Percentiles rank a stretch among this genome's conserved stretches.
Evolutionary conservation across 2,797 vertebrate species (phyloP).

Genomic region (Pseudopleuronectes americanus): DNA sequence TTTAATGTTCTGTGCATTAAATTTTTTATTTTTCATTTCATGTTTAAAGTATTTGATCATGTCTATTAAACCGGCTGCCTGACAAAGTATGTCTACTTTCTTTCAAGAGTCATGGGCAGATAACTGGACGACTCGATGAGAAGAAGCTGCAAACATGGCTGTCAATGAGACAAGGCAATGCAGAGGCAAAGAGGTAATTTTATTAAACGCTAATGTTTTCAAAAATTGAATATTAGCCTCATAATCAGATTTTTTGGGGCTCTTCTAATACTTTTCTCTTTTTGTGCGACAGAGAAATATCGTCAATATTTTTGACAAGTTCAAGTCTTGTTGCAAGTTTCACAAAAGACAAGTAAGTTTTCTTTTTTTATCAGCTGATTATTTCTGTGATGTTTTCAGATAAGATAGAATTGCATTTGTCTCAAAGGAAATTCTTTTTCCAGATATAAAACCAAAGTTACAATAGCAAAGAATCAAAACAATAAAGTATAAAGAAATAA

Average conservation of each 20-base stretch:
- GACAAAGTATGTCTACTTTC: constrained; percentile 1
- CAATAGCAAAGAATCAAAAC: no score
- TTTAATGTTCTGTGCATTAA: not conserved
- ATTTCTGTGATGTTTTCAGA: not conserved
- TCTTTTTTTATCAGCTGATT: not conserved
- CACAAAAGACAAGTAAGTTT: constrained; percentile 70
- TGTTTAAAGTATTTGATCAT: not conserved
- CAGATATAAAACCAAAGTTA: no score
- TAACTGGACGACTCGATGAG: constrained; percentile 62
- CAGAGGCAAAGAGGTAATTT: constrained; percentile 54
- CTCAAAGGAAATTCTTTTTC: no score
- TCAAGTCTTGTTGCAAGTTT: constrained; percentile 82
- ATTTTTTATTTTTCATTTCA: not conserved
- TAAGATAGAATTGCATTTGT: not conserved
- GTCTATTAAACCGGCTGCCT: rapidly evolving
- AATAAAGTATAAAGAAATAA: no score
- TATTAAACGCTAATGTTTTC: not conserved
- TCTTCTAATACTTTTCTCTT: not conserved
- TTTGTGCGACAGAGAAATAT: constrained; percentile 70
- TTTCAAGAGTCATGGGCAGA: constrained; percentile 47
- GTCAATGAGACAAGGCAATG: constrained; percentile 16
- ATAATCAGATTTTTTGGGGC: not conserved
- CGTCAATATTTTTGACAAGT: constrained; percentile 64
- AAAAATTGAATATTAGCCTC: not conserved
- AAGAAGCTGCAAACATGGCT: constrained; percentile 70